phyloP scores from a whole-genome alignment of 2,113 vertebrate genomes.

The Castor canadensis region DNA sequence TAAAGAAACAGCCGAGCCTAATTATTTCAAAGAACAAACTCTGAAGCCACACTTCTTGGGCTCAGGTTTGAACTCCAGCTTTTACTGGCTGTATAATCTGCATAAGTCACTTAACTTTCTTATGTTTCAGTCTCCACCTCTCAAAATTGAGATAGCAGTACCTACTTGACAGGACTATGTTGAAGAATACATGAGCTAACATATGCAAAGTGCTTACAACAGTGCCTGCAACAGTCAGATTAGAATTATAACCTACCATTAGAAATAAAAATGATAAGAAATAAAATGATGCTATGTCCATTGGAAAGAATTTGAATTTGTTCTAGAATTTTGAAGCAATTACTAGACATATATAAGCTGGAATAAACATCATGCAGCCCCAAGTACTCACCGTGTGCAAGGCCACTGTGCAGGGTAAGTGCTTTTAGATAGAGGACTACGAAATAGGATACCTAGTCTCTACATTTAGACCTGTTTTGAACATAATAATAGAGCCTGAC shows the following conservation, averaged over 20 bases:
- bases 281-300: constrained; percentile 1
- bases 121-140: background rate
- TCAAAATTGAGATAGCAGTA: background rate
- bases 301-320: background rate
- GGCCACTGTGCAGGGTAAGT: background rate
- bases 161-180: background rate
- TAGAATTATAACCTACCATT: background rate
- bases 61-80: background rate
- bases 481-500: background rate
- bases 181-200: background rate
- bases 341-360: background rate
- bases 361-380: background rate
- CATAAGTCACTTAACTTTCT: background rate
- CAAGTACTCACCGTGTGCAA: background rate
- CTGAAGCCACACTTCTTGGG: background rate
- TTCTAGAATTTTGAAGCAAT: background rate
- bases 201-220: background rate
- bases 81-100: background rate
- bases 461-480: background rate
- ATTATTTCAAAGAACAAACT: background rate
- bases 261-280: background rate
- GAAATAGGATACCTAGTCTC: background rate
- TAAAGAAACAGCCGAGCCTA: background rate
- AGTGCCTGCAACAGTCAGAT: background rate
- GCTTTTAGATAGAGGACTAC: background rate